Evolutionary conservation across 1,140 invertebrate genomes (phyloP).

Genomic region (Ridgeia piscesae): DNA sequence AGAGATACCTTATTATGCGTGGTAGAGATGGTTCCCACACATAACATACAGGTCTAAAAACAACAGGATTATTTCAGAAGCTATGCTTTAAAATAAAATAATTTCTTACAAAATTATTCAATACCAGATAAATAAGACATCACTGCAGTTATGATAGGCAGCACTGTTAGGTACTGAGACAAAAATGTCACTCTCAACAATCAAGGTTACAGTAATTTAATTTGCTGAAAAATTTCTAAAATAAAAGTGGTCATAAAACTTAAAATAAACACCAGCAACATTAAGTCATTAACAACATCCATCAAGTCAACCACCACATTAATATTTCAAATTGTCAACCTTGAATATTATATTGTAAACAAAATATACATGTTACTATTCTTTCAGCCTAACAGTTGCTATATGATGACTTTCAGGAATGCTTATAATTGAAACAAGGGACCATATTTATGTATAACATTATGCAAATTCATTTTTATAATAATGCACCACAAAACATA

Average conservation of each 20-base stretch:
- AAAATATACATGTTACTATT: neutral
- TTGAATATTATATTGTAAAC: neutral
- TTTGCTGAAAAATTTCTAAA: neutral
- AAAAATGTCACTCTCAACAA: neutral
- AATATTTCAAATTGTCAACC: neutral
- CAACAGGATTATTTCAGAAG: too few relatives aligned
- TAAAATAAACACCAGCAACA: neutral
- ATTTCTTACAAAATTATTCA: too few relatives aligned
- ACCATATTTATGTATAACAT: neutral
- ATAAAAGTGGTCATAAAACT: neutral
- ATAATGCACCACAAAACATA: neutral
- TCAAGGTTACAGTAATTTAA: neutral
- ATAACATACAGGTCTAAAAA: too few relatives aligned
- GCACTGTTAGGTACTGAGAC: neutral
- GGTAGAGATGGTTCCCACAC: too few relatives aligned
- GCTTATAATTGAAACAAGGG: neutral
- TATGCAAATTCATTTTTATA: neutral
- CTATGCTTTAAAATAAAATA: too few relatives aligned
- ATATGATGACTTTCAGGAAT: neutral
- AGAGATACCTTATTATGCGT: too few relatives aligned
- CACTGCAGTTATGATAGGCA: too few relatives aligned
- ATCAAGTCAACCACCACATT: neutral
- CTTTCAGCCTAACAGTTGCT: neutral
- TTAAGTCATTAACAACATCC: neutral
- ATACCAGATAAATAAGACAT: too few relatives aligned